Base-by-base conservation (phyloP, 2,888 invertebrate genomes). In the Sympetrum striolatum region DNA sequence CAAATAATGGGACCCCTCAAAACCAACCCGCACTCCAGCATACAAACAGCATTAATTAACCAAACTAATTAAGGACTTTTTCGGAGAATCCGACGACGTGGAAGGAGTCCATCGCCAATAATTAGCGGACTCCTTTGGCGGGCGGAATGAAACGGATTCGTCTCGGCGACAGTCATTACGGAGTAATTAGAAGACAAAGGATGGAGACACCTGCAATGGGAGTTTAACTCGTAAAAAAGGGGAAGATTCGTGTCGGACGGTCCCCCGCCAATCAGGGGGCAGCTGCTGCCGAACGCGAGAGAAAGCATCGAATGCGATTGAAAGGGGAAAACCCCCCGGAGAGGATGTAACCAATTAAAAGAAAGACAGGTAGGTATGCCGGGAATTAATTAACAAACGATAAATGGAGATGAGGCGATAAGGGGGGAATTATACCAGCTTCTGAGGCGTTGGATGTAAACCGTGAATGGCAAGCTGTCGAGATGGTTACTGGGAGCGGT, bases 131-230 rank as follows among this genome's bases (percentile, higher is more conserved):
- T 73, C 73, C 14, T 73, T 25, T 31, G 25, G 73, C 25, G 14
- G 73, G 14, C 5, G 14, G 31, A 31, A 73, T 22, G 31, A 73
- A 73, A 15, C 25, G 8, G 22, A 64, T 22, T n/a, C 64, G 73
- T 31, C 73, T 73, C 25, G 14, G 8, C 73, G 25, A 73, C 35
- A 37, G 86, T 60, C 86, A 60, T 86, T 86, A 86, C 58, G 37
- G 60, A 37, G 86, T 86, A 86, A 86, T 86, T 60, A 86, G 86
- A 58, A 39, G 37, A 60, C 86, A 60, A 60, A 86, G n/a, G 64
- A 86, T 10, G 73, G 73, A 73, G 73, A 25, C 73, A 73, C 73
- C 73, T 25, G 73, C 73, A 31, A 73, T 73, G 14, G 73, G 73
- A 73, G 73, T 25, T 25, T 73, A 14, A 10, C 73, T 73, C 73